These are phyloP conservation scores for Sicus ferrugineus DNA, from an alignment of 2,888 invertebrate genomes.

Conservation along the genomic window DNA sequence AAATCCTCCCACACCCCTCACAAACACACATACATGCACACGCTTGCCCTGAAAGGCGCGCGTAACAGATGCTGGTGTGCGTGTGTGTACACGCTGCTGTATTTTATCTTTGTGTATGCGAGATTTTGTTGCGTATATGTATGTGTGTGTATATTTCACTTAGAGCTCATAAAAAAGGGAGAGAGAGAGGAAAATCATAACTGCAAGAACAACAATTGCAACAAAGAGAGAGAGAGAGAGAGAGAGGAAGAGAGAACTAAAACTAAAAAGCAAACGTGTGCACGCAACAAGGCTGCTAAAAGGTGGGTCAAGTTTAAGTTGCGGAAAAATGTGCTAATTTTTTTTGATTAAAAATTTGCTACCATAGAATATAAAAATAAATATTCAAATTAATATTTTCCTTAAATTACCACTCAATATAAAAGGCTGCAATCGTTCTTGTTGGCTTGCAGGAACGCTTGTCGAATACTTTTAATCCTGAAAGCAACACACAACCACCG, in stretches of 20 bases:
- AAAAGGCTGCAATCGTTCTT: background rate
- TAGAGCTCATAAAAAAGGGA: slow-evolving; percentile 37
- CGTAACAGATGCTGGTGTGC: slow-evolving; percentile 22
- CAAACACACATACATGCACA: slow-evolving; percentile 22
- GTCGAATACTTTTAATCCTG: background rate
- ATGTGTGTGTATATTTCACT: slow-evolving; percentile 37
- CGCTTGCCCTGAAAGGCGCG: slow-evolving; percentile 28
- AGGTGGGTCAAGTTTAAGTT: slow-evolving; percentile 62
- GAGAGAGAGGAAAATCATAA: slow-evolving; percentile 36
- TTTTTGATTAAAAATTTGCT: slow-evolving; percentile 24
- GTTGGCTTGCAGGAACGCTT: background rate
- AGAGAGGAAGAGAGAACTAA: slow-evolving; percentile 18
- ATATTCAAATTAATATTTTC: background rate
- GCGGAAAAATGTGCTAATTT: slow-evolving; percentile 48
- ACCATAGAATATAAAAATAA: slow-evolving; percentile 1
- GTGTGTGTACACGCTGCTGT: slow-evolving; percentile 16
- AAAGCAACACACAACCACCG: background rate
- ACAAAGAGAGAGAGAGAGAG: background rate
- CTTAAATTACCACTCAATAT: background rate
- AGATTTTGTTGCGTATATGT: slow-evolving; percentile 23
- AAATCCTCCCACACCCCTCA: slow-evolving; percentile 33
- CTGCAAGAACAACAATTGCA: slow-evolving; percentile 32
- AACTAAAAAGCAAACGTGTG: slow-evolving; percentile 32
- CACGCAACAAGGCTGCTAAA: slow-evolving; percentile 39
- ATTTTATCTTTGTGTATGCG: slow-evolving; percentile 1